Base-by-base conservation (phyloP, 2,797 vertebrate genomes). In the Micrastur ruficollis region DNA sequence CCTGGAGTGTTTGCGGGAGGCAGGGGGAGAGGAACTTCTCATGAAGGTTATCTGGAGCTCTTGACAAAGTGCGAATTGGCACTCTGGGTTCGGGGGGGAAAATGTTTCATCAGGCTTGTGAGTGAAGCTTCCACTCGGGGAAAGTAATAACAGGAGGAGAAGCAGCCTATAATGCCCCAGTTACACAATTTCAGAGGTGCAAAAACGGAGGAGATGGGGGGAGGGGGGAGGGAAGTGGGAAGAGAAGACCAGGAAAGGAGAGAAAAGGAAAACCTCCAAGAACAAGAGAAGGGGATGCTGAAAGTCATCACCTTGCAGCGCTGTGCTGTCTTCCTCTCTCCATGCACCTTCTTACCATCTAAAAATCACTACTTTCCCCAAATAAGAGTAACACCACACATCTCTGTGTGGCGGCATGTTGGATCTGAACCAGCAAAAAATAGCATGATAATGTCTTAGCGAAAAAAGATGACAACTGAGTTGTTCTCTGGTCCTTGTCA, bases 51-150 rank as follows among this genome's bases (percentile, higher is more conserved):
- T 75, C 94, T 52, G 66, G 67, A 93, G 90, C 71, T 94, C 86
- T 97, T 95, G 94, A 93, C 94, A 96, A 90, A 88, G 93, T 95
- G 94, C 89, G 89, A 96, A 95, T 90, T 92, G 90, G 55, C 93
- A 75, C 65, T 76, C 61, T 27, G 73, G 80, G 72, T 92, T 95
- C 6, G 67, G 94, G 81, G 87, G 90, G 56, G 62, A 91, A 91
- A 93, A 84, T 4, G 31, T 83, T 94, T 94, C 76, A 53, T 75
- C 72, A 47, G 92, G 78, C 92, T 96, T 88, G 68, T 74, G 82
- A 97, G 70, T 68, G 90, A 96, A 88, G 76, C 46, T 96, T 96
- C 94, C 76, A 66, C 66, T 90, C 10, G 23, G 53, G 73, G 59
- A 92, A 92, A 96, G 81, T 80, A 94, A 89, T 92, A 95, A 70